Conservation (phyloP, 2,797 vertebrate species). For the Stomatorhinus walkeri region DNA sequence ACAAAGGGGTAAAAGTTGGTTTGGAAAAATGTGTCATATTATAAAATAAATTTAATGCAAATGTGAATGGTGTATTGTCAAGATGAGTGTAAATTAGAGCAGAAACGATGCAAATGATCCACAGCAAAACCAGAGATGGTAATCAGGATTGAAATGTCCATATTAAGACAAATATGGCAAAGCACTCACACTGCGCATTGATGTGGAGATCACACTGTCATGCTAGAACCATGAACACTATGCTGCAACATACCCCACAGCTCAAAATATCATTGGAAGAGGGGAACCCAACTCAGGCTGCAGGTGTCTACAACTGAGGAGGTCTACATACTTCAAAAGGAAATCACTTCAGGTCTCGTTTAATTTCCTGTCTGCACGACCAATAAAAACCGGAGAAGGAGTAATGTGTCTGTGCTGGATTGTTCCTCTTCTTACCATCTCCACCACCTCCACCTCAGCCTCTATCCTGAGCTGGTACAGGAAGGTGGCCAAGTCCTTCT, state of each 20-base stretch:
- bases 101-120: background rate
- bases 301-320: background rate
- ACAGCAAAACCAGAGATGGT: background rate
- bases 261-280: background rate
- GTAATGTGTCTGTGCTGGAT: background rate
- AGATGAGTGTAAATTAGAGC: background rate
- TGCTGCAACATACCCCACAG: background rate
- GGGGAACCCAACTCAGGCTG: background rate
- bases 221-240: background rate
- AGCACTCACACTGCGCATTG: background rate
- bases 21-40: background rate
- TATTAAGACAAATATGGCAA: background rate
- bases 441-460: conserved; percentile 96
- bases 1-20: background rate
- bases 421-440: conserved; percentile 75
- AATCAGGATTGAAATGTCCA: background rate
- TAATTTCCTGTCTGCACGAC: background rate
- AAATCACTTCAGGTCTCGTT: background rate
- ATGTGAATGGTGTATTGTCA: background rate
- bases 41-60: background rate
- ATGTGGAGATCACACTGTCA: background rate
- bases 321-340: background rate
- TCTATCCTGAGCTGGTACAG: conserved; percentile 93
- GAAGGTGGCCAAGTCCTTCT: conserved; percentile 90
- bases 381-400: background rate